Base-by-base conservation (phyloP, 2,888 invertebrate species). In the Clitarchus hookeri region DNA sequence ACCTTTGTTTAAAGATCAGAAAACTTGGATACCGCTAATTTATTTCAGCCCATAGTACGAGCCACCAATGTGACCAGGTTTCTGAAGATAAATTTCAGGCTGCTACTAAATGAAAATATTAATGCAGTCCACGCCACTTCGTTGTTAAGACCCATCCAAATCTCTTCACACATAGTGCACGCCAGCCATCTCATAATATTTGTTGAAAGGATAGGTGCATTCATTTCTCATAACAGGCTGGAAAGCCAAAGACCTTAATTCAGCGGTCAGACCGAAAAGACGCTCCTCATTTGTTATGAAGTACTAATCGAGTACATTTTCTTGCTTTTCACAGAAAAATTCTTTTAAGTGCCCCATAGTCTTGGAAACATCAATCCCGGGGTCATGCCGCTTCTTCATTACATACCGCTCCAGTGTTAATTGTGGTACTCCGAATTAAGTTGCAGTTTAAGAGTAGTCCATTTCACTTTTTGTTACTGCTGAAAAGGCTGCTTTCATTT, bases 31-130 rank as follows among this genome's bases (percentile, higher is more conserved):
- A 80, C 80, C 13, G 80, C 1, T 19, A 80, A 25, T 26, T 80
- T 80, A 80, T 80, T 44, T 13, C n/a, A 80, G 80, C 80, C 80
- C 80, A 80, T 80, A 9, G 80, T 26, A 26, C 26, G 80, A 27
- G 80, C 27, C 80, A 4, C 84, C 48, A n/a, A 84, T 26, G 65
- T 84, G n/a, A 65, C 84, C 65, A 13, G 84, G 84, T 84, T 84
- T 84, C 19, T 65, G 89, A 44, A 80, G 80, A 80, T 12, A 80
- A 80, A 80, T 80, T 80, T 80, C 80, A 80, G 26, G 80, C 89
- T 93, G 92, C 87, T 93, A 90, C 87, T 93, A 93, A 36, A 93
- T 89, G 89, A 93, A 93, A 88, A 93, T 92, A 88, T 92, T 91
- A 27, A 93, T 92, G 93, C 93, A 93, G 88, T 80, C 93, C 19